Base-by-base conservation (phyloP, 2,113 vertebrate genomes). In the Periophthalmodon schlosseri region DNA sequence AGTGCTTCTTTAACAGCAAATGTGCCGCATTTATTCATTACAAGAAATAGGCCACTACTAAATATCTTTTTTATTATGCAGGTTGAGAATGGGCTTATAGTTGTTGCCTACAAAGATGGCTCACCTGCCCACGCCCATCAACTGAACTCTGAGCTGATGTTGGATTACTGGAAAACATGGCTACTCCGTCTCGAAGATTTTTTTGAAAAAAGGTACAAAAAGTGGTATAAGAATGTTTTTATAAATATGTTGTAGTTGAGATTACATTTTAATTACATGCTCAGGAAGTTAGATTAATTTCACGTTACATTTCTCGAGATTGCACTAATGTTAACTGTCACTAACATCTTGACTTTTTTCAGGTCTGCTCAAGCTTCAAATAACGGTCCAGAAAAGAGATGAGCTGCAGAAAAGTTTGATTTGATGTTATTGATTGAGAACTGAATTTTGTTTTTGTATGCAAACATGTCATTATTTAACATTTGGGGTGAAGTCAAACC, bases 31-130 rank as follows among this genome's bases (percentile, higher is more conserved):
- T 34, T 64, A 20, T 11, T 16, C 18, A n/a, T 36, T 11, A 65
- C 18, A 39, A 20, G 63, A 36, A 18, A 44, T 10, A 15, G 7
- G 60, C 0, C 24, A 34, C 34, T 36, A 63, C 34, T 20, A n/a
- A 65, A 65, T 65, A 2, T 65, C 2, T 39, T 2, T n/a, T 44
- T 65, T 39, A 4, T 20, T 18, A 21, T 64, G 13, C 83, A 99
- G 97, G 95, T 99, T 74, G 88, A 89, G 60, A 94, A 93, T 69
- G 97, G 97, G n/a, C 93, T 99, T 66, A 94, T 99, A 18, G 98
- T 98, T 33, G 93, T 99, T 6, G 96, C 96, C 44, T 99, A 99
- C 79, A 98, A 97, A 84, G 94, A 99, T 0, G 97, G 97, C 5
- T 95, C 94, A 4, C 96, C 96, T 0, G 98, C 95, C 0, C 96